Percentiles rank a stretch among this genome's conserved stretches.
These are phyloP conservation scores for Dipus sagitta DNA, from an alignment of 2,797 vertebrate genomes.

Conservation along the genomic window DNA sequence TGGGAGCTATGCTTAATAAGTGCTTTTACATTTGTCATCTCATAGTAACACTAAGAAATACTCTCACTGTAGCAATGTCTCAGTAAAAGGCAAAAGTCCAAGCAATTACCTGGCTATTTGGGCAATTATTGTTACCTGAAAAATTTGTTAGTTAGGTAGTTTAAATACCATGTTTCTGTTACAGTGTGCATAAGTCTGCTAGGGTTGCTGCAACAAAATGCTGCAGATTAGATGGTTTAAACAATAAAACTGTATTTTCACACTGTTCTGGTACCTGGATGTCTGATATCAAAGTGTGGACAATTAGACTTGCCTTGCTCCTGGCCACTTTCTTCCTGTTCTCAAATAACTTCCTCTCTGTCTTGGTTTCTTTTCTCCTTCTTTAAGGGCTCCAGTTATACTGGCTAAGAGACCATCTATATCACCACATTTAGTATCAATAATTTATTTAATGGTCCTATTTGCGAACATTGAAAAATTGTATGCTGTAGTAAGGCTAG, in stretches of 20 bases:
- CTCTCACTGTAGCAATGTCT: background rate
- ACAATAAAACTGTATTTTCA: background rate
- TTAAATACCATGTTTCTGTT: background rate
- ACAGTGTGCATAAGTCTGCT: background rate
- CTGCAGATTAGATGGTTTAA: background rate
- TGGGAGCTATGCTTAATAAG: background rate
- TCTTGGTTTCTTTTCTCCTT: background rate
- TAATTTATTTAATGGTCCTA: background rate
- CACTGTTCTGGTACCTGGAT: background rate
- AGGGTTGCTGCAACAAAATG: background rate
- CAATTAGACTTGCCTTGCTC: background rate
- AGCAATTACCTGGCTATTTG: background rate
- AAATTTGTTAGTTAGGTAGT: background rate
- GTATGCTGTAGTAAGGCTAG: background rate
- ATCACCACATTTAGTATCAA: background rate
- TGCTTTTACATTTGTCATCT: slow-evolving; percentile 22
- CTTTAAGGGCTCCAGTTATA: background rate
- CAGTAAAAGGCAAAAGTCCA: slow-evolving; percentile 2
- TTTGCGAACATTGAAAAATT: background rate
- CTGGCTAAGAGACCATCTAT: background rate
- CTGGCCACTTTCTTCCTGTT: background rate
- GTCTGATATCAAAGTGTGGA: background rate
- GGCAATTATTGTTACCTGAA: background rate
- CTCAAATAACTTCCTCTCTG: background rate
- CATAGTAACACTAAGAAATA: background rate